Conservation (phyloP, 35 echinoderm and acorn worm species). For the Eucidaris tribuloides region DNA sequence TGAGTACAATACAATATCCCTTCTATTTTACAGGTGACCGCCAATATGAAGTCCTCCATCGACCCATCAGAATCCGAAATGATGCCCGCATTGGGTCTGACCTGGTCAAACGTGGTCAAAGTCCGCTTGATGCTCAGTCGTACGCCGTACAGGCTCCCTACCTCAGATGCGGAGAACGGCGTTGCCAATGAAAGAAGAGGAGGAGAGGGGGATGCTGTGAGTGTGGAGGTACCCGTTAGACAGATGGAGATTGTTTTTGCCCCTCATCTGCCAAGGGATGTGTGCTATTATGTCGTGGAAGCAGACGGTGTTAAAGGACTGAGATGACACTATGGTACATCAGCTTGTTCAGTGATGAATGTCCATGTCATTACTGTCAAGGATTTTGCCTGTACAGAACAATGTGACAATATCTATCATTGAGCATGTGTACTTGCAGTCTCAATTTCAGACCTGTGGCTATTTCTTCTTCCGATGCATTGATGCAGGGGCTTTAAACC, state of each 20-base stretch:
- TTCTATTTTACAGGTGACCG: conserved; percentile 75
- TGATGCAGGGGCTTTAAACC: no score
- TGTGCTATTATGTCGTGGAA: conserved; percentile 80
- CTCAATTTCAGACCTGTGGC: no score
- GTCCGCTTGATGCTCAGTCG: conserved; percentile 78
- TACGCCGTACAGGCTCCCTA: conserved; percentile 64
- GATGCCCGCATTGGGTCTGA: conserved; percentile 84
- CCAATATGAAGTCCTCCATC: conserved; percentile 65
- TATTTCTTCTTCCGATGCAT: no score
- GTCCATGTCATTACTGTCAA: no score
- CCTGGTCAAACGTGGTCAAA: conserved; percentile 91
- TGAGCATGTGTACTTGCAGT: no score
- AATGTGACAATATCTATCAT: no score
- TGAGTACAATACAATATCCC: not conserved
- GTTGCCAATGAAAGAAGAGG: not conserved
- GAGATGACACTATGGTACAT: no score
- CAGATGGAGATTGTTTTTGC: conserved; percentile 80
- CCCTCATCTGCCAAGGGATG: conserved; percentile 76
- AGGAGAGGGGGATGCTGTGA: not conserved
- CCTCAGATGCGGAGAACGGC: not conserved
- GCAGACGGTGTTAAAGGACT: conserved; percentile 74
- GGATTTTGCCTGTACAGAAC: no score
- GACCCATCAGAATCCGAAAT: conserved; percentile 17
- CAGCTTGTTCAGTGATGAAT: no score
- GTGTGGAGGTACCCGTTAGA: conserved; percentile 51